A percentile compares a stretch with the other conserved stretches of the same genome.
Conservation (phyloP, 2,797 vertebrate genomes). For the Nannoperca obscura region DNA sequence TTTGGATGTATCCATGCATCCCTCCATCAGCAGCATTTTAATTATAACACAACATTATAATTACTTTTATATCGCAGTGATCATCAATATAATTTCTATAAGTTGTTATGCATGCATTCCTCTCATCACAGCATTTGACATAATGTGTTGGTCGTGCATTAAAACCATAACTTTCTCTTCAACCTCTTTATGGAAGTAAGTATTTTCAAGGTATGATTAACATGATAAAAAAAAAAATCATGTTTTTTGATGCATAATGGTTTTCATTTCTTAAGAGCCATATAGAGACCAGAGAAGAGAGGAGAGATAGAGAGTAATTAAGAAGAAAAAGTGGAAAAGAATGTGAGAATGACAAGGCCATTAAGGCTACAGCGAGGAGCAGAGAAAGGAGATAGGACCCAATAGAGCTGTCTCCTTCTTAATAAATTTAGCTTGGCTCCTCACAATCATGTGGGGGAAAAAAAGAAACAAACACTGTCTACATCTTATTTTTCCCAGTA, state of each 20-base stretch:
- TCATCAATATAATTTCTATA: constrained; percentile 43
- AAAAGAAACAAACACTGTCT: constrained; percentile 6
- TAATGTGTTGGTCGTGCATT: constrained; percentile 6
- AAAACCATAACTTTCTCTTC: constrained; percentile 8
- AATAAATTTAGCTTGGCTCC: constrained; percentile 50
- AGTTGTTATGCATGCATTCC: constrained; percentile 24
- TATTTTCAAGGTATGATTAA: constrained; percentile 28
- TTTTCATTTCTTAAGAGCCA: constrained; percentile 23
- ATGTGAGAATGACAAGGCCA: constrained; percentile 44
- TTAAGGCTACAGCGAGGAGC: constrained; percentile 45
- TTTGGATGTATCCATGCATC: constrained; percentile 19
- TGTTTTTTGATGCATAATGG: not conserved
- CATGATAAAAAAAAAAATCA: constrained; percentile 18
- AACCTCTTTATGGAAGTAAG: constrained; percentile 6
- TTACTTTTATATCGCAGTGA: constrained; percentile 43
- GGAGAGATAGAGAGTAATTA: constrained; percentile 37
- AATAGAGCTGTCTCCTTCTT: constrained; percentile 42
- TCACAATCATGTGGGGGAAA: constrained; percentile 47
- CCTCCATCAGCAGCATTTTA: constrained; percentile 48
- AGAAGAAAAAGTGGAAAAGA: constrained; percentile 17
- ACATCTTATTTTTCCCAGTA: constrained; percentile 24
- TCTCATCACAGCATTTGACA: constrained; percentile 17
- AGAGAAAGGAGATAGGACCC: constrained; percentile 51
- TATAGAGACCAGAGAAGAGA: constrained; percentile 11
- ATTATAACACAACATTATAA: constrained; percentile 64